Evolutionary conservation across 2,797 vertebrate species (phyloP).

Genomic region (Catostomus latipinnis): DNA sequence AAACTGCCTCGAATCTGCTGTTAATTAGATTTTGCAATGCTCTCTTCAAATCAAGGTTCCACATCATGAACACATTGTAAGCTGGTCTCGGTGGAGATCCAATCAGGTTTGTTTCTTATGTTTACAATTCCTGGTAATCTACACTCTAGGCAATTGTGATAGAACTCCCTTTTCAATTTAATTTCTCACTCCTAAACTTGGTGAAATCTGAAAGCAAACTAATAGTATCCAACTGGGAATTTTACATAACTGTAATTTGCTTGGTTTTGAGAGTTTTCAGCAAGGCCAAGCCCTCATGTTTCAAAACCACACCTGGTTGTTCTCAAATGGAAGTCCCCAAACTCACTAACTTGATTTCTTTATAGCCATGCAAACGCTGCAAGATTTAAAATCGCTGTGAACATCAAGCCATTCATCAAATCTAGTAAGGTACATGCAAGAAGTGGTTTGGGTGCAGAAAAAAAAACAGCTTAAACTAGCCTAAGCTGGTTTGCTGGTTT

Average conservation of each 20-base stretch:
- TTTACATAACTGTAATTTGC: background rate
- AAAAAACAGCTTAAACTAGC: too few relatives aligned
- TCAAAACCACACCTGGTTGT: background rate
- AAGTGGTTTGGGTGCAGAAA: background rate
- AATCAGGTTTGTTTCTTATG: background rate
- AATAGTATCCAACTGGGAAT: background rate
- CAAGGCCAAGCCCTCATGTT: background rate
- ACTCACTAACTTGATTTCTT: background rate
- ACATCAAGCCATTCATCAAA: background rate
- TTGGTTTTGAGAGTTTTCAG: background rate
- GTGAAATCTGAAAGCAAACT: background rate
- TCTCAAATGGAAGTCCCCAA: slow-evolving; percentile 3
- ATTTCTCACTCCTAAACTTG: background rate
- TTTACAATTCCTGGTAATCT: slow-evolving; percentile 11
- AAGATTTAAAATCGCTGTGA: background rate
- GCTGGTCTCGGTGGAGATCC: slow-evolving; percentile 8
- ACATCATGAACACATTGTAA: slow-evolving; percentile 3
- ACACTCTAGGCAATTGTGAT: slow-evolving; percentile 11
- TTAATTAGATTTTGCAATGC: slow-evolving; percentile 31
- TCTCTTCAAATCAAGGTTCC: slow-evolving; percentile 5
- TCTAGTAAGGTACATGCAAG: background rate
- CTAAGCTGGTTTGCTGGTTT: too few relatives aligned
- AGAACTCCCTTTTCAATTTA: background rate
- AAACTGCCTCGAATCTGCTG: slow-evolving; percentile 7
- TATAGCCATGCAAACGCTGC: slow-evolving; percentile 1